Evolutionary conservation across 1,140 invertebrate species (phyloP), one percentile per base, ranked within the genome.

Genomic region (Eurosta solidaginis): DNA sequence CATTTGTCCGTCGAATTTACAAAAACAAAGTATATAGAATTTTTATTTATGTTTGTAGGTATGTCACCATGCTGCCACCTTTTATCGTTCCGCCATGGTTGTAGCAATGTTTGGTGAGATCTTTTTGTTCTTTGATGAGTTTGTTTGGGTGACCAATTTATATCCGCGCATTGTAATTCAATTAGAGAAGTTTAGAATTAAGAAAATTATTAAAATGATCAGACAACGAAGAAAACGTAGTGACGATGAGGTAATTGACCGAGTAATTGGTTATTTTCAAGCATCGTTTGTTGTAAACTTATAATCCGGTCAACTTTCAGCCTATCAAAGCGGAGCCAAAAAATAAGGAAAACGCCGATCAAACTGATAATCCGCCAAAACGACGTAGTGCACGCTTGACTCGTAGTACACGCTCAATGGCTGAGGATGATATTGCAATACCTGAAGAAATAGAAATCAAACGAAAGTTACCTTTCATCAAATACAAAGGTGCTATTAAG

Each of bases 401-500:
- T 7, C 82, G 85, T 0, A 87, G 80, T 77, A 87, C 79, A 0
- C 77, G 78, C 4, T 87, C 85, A 3, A 84, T 87, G 84, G 81
- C 81, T 1, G 85, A 86, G 40, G 80, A 78, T 2, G 74, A 49
- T 7, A 44, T 36, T 12, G 29, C 14, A 33, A 83, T 84, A 0
- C 84, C 83, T 1, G 84, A 84, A 68, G 81, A 85, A 27, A 63
- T 73, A 20, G 49, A 79, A 4, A 78, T 76, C 1, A 81, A 82
- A 42, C 84, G 87, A 45, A 47, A 76, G 22, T 27, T 90, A 44
- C 85, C 88, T 20, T 54, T 81, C 20, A 88, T 91, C 76, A 79
- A 87, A 78, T 91, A 90, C 81, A 81, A 82, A 12, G 91, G 90
- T 10, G 83, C 82, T 45, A 89, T 91, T 25, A 88, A 89, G 78